Evolutionary conservation across 2,113 vertebrate genomes (phyloP), one percentile per base, ranked within the genome.

Genomic region (Xenotilapia longispinis): DNA sequence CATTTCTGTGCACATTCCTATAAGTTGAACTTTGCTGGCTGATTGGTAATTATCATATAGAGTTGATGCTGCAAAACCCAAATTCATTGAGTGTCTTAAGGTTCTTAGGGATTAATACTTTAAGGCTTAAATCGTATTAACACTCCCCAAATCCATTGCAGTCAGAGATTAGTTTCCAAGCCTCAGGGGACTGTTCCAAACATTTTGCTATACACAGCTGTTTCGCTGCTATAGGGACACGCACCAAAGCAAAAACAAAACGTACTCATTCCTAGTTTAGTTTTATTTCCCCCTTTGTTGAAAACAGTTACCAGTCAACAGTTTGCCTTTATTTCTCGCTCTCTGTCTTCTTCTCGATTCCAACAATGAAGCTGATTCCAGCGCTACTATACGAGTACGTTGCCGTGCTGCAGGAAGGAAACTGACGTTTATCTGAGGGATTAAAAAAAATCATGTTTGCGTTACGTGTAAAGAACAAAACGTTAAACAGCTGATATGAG

Each of bases 41-140:
- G 36, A 91, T 75, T 68, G 21, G 33, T 83, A 75, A 91, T 92
- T 87, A 91, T 73, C 86, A 83, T 89, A 84, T 73, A 80, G 81
- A 89, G 58, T 79, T 84, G 49, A 91, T 82, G 51, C 86, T 85
- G 81, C 80, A 89, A 82, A 90, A 87, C 84, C 84, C 55, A 45
- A 90, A 90, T 90, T 87, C 81, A 89, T 57, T 93, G 87, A 93
- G 78, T 88, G 89, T 92, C 90, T 91, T 84, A 86, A 91, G 89
- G 85, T 90, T 94, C 85, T 86, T 83, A 79, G 85, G 88, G 88
- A 92, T 94, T 91, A 92, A 83, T 81, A 93, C 89, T 92, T 92
- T 84, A 84, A 87, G 89, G 87, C 80, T 88, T 91, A 91, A 94
- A 93, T 90, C 82, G 73, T 88, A 87, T 95, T 94, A 92, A 85